These are phyloP conservation scores for Esox masquinongy DNA, from an alignment of 2,797 vertebrate species.

Conservation along the genomic window DNA sequence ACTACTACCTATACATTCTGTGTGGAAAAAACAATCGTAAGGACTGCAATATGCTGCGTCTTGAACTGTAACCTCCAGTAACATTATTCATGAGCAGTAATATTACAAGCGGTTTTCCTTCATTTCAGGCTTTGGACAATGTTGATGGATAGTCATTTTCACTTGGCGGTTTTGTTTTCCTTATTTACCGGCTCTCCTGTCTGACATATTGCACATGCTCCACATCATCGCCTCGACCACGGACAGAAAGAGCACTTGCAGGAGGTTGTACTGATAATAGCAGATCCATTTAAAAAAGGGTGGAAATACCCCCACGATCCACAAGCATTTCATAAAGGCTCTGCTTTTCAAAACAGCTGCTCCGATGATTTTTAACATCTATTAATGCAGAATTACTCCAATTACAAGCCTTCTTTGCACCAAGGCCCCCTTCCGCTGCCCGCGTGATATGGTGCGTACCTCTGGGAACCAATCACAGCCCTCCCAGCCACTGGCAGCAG, in stretches of 20 bases:
- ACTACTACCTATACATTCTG: conserved; percentile 45
- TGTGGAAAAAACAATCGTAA: conserved; percentile 43
- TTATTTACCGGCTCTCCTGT: conserved; percentile 64
- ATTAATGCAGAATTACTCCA: conserved; percentile 99
- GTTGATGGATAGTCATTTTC: conserved; percentile 71
- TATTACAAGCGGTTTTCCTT: conserved; percentile 67
- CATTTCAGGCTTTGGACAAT: conserved; percentile 62
- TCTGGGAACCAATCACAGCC: conserved; percentile 94
- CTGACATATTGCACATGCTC: conserved; percentile 40
- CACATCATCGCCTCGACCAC: conserved; percentile 52
- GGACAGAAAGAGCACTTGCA: conserved; percentile 48
- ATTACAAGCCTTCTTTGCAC: conserved; percentile 96
- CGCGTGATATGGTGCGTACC: conserved; percentile 91
- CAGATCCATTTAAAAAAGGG: conserved; percentile 50
- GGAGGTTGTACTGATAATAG: conserved; percentile 55
- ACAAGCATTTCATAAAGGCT: conserved; percentile 79
- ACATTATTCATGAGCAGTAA: conserved; percentile 73
- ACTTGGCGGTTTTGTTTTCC: conserved; percentile 69
- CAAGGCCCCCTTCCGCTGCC: conserved; percentile 83
- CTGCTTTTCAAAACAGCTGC: conserved; percentile 83
- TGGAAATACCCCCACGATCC: conserved; percentile 56
- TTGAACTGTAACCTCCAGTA: conserved; percentile 62
- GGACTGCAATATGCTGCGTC: conserved; percentile 60
- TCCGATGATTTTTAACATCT: conserved; percentile 83
- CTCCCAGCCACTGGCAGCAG: conserved; percentile 93